Percentiles rank a stretch among this genome's conserved stretches.
Evolutionary conservation across 2,888 invertebrate genomes (phyloP).

Genomic region (Digitonthophagus gazella): DNA sequence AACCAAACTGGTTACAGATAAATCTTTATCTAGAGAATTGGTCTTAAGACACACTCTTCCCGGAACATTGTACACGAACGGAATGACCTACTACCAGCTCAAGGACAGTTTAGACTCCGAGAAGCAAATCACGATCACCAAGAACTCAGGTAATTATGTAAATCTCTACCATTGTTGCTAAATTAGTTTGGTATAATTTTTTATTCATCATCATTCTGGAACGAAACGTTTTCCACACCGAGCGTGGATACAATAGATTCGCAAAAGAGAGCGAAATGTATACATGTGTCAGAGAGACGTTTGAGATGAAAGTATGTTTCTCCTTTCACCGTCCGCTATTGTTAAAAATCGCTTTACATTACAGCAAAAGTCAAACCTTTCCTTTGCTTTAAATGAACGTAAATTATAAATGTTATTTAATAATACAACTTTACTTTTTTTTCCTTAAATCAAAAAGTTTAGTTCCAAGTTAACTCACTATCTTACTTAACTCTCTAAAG

Average conservation of each 20-base stretch:
- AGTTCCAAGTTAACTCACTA: neutral
- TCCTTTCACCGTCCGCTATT: slow-evolving; percentile 9
- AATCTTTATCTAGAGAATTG: slow-evolving; percentile 67
- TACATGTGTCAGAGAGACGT: neutral
- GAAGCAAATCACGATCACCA: slow-evolving; percentile 75
- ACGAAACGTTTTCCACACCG: neutral
- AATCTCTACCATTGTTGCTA: neutral
- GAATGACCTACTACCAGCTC: slow-evolving; percentile 85
- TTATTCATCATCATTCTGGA: no score
- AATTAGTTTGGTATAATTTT: no score
- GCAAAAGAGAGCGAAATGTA: slow-evolving; percentile 6
- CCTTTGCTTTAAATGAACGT: neutral
- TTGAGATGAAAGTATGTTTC: neutral
- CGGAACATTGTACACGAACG: slow-evolving; percentile 79
- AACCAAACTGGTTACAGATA: slow-evolving; percentile 60
- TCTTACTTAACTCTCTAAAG: neutral
- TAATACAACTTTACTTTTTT: no score
- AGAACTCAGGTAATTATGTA: slow-evolving; percentile 64
- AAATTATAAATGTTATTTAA: no score
- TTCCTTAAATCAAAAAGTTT: neutral
- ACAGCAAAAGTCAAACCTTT: neutral
- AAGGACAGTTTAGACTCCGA: slow-evolving; percentile 74
- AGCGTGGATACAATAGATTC: neutral
- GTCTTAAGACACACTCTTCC: slow-evolving; percentile 74
- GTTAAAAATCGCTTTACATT: slow-evolving; percentile 12